These are phyloP conservation scores for Clarias gariepinus DNA, from an alignment of 2,113 vertebrate species.

Conservation along the genomic window DNA sequence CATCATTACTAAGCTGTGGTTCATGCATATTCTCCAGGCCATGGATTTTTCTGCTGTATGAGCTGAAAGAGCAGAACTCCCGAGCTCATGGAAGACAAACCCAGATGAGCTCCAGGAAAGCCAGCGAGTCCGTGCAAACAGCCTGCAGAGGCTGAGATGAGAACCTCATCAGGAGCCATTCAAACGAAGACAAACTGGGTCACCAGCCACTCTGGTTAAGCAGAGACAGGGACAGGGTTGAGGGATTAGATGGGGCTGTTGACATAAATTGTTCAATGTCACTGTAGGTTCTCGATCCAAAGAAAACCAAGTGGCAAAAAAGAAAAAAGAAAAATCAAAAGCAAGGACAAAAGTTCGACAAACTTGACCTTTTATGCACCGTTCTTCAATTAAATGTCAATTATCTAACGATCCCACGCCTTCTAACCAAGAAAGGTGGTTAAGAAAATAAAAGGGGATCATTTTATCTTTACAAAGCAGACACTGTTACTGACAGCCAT, in stretches of 20 bases:
- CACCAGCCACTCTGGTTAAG: slow-evolving; percentile 58
- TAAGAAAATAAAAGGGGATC: slow-evolving; percentile 37
- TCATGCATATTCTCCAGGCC: slow-evolving; percentile 28
- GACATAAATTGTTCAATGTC: slow-evolving; percentile 45
- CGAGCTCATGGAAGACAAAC: background rate
- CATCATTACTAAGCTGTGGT: slow-evolving; percentile 29
- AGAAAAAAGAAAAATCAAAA: slow-evolving; percentile 63
- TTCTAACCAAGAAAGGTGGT: background rate
- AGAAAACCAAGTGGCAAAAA: slow-evolving; percentile 61
- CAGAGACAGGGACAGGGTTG: slow-evolving; percentile 56
- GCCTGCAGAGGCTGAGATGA: slow-evolving; percentile 18
- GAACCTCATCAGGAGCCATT: slow-evolving; percentile 54
- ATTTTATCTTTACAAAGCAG: slow-evolving; percentile 40
- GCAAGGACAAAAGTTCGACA: slow-evolving; percentile 66
- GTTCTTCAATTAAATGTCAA: slow-evolving; percentile 39
- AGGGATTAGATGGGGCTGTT: slow-evolving; percentile 64
- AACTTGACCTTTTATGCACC: slow-evolving; percentile 43
- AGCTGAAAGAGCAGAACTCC: background rate
- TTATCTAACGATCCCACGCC: slow-evolving; percentile 39
- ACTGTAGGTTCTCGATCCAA: slow-evolving; percentile 61
- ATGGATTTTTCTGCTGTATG: slow-evolving; percentile 22
- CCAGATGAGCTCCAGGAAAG: slow-evolving; percentile 5
- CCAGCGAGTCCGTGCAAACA: slow-evolving; percentile 2
- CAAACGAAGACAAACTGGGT: slow-evolving; percentile 38
- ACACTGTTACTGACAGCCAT: slow-evolving; percentile 19